Percentiles rank a stretch among this genome's conserved stretches.
These are phyloP conservation scores for Dynastes maya DNA, from an alignment of 2,888 invertebrate species.

Conservation along the genomic window DNA sequence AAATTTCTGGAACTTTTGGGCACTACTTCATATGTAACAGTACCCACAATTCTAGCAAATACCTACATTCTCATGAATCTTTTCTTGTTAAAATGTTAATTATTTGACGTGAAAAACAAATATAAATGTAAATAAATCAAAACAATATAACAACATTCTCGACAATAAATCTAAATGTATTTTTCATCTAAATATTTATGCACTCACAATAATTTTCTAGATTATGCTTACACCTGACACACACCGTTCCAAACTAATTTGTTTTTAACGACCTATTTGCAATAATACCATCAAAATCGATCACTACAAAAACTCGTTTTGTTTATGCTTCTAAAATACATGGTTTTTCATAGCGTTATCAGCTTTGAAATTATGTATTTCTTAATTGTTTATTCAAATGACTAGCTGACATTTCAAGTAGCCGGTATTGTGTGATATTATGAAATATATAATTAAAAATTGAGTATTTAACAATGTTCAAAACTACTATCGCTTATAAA, in stretches of 20 bases:
- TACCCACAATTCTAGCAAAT: no score
- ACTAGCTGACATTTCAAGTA: no score
- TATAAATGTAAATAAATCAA: background rate
- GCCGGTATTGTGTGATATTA: no score
- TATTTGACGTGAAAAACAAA: background rate
- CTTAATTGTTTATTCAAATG: background rate
- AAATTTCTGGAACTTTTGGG: no score
- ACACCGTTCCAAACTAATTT: background rate
- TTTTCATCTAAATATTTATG: background rate
- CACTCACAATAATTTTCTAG: background rate
- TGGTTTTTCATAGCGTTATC: background rate
- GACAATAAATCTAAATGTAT: background rate
- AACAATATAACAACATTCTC: background rate
- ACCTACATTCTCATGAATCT: no score
- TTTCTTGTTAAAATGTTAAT: background rate
- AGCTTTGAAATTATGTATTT: background rate
- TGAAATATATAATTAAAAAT: no score
- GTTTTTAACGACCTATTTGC: constrained; percentile 2
- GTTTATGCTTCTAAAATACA: background rate
- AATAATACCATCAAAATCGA: background rate
- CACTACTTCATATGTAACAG: no score
- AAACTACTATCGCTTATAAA: no score
- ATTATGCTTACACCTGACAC: background rate
- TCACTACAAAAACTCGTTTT: constrained; percentile 3
- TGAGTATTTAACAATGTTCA: no score